phyloP scores from a whole-genome alignment of 2,113 vertebrate genomes.

The Calyptomena viridis region DNA sequence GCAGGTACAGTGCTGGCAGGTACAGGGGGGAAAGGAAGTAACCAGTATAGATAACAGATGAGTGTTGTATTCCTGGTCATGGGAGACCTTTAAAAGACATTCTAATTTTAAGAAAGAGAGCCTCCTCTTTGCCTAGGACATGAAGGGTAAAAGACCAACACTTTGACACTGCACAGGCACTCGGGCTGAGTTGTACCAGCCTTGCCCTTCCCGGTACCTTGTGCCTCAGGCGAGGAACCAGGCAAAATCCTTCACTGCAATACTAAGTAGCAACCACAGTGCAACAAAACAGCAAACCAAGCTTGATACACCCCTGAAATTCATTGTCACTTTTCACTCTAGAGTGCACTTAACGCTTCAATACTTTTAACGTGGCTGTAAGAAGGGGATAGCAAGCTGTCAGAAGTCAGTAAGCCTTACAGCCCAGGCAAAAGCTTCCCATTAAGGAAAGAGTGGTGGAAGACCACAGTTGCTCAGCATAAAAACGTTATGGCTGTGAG shows the following conservation, averaged over 20 bases:
- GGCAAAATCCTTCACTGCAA: background rate
- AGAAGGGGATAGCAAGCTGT: background rate
- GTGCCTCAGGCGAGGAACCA: background rate
- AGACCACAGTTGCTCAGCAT: background rate
- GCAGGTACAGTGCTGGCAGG: background rate
- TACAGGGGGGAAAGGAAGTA: background rate
- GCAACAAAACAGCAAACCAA: background rate
- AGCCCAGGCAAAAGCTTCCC: background rate
- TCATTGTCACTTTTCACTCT: background rate
- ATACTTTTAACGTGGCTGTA: background rate
- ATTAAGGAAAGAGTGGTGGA: background rate
- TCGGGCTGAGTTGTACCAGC: background rate
- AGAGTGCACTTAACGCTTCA: background rate
- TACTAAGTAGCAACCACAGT: background rate
- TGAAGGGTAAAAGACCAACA: background rate
- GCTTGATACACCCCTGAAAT: background rate
- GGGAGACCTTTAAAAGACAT: background rate
- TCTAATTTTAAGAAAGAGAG: background rate
- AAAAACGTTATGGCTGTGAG: background rate
- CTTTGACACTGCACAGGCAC: background rate
- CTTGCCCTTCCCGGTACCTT: background rate
- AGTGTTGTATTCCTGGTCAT: too few relatives aligned
- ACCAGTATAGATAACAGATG: background rate
- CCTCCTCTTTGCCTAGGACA: background rate
- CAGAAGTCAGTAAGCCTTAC: background rate